Base-by-base conservation (phyloP, 1,140 invertebrate species). In the Drosophila nigromelanica region DNA sequence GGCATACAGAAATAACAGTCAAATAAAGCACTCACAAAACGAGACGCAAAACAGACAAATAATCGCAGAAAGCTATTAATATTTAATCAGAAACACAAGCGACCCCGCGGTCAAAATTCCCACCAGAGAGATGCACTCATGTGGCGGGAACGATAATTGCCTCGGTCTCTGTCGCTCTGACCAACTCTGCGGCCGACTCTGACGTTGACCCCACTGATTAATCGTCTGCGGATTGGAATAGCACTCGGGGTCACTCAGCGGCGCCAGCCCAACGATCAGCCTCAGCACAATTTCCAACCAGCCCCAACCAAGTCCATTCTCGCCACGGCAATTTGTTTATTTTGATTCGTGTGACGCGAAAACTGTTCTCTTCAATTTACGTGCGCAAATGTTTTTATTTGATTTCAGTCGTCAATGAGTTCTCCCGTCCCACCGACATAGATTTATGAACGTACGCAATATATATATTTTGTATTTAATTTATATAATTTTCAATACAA, bases 61-160 rank as follows among this genome's bases (percentile, higher is more conserved):
- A 87, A 87, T 82, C 83, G 83, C 83, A 73, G 66, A 82, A 74
- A 89, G 83, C 82, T 82, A 82, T 87, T 87, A 87, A 87, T 82
- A 83, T 87, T 87, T 87, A 87, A 87, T 87, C 83, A 89, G 75
- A 76, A 86, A 76, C 58, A 79, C 76, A 79, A 77, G 76, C 73
- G 83, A 89, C 79, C 76, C 83, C 79, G 83, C 83, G 83, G 83
- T 87, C 83, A 87, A 77, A 87, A 87, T 89, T 87, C 83, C 73
- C 83, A 87, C 83, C 71, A 89, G 7, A 33, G 59, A 69, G 59
- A 73, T 73, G 68, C 59, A 59, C 60, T 74, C 80, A 80, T 68
- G 42, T 40, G 58, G 48, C 40, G 48, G 50, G 35, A 60, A 71
- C 78, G 64, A 85, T 77, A 77, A 77, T 86, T 59, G 64, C 70